phyloP scores from a whole-genome alignment of 2,797 vertebrate species.

The Carapus acus region DNA sequence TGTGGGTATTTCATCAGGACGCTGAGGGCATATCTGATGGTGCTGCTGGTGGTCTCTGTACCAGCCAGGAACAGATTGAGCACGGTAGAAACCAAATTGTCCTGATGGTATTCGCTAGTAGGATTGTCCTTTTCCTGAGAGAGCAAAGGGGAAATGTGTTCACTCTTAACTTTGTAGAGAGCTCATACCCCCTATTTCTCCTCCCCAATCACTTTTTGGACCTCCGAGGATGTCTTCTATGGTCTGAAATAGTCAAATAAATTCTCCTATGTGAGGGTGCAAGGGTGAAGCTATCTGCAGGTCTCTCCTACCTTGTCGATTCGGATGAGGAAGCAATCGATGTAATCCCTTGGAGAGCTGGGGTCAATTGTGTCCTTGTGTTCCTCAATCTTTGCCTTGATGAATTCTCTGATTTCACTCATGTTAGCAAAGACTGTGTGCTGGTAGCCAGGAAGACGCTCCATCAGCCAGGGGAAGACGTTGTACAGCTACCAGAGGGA shows the following conservation, averaged over 20 bases:
- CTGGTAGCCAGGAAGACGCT: conserved; percentile 58
- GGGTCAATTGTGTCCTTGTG: conserved; percentile 61
- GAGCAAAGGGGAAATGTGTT: conserved; percentile 2
- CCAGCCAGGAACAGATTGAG: conserved; percentile 71
- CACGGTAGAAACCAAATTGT: conserved; percentile 66
- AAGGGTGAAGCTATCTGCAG: too few species aligned
- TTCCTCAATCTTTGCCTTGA: conserved; percentile 50
- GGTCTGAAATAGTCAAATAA: too few species aligned
- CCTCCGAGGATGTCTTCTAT: too few species aligned
- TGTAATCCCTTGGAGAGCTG: conserved; percentile 61
- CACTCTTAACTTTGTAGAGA: too few species aligned
- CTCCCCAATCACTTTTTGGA: too few species aligned
- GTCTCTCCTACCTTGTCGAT: conserved; percentile 54
- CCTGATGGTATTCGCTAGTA: conserved; percentile 64
- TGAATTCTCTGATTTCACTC: conserved; percentile 53
- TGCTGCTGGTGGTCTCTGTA: conserved; percentile 70
- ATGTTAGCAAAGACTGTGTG: conserved; percentile 4
- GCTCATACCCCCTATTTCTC: too few species aligned
- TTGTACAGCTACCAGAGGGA: conserved; percentile 58
- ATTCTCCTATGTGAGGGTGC: too few species aligned
- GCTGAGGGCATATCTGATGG: conserved; percentile 67
- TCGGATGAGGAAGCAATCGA: conserved; percentile 70
- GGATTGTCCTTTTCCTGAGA: conserved; percentile 65
- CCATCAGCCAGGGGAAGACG: conserved; percentile 63
- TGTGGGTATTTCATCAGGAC: conserved; percentile 71